Conservation (phyloP, 2,113 vertebrate species). For the Hystrix brachyura region DNA sequence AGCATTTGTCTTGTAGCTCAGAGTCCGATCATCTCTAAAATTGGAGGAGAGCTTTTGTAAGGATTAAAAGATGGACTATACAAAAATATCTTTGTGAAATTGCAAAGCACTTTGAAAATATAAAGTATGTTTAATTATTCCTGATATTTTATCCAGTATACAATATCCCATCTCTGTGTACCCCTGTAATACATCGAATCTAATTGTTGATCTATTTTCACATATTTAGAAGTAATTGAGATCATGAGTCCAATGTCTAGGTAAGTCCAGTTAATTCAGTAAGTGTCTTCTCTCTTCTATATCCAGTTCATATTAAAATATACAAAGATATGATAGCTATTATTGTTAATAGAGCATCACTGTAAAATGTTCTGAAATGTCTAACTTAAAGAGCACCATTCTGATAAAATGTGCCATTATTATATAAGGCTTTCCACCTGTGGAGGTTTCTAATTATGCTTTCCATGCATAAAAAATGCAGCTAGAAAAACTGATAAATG, state of each 20-base stretch:
- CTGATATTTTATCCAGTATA: neutral
- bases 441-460: constrained; percentile 73
- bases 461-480: constrained; percentile 73
- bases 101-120: neutral
- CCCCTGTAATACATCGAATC: neutral
- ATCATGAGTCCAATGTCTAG: constrained; percentile 1
- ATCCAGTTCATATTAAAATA: constrained; percentile 55
- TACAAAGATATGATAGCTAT: constrained; percentile 66
- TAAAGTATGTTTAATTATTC: neutral
- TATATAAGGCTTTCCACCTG: constrained; percentile 62
- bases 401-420: constrained; percentile 66
- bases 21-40: neutral
- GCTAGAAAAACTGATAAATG: constrained; percentile 80
- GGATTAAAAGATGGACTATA: neutral
- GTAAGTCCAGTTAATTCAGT: constrained; percentile 31
- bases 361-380: constrained; percentile 73
- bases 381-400: constrained; percentile 67
- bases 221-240: constrained; percentile 47
- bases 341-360: constrained; percentile 69
- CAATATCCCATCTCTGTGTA: neutral
- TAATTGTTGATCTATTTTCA: constrained; percentile 48
- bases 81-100: neutral
- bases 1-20: neutral
- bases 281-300: constrained; percentile 27
- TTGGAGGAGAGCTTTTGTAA: neutral